A percentile compares a stretch with the other conserved stretches of the same genome.
Evolutionary conservation across 2,888 invertebrate species (phyloP).

Genomic region (Apodemia hepburni): DNA sequence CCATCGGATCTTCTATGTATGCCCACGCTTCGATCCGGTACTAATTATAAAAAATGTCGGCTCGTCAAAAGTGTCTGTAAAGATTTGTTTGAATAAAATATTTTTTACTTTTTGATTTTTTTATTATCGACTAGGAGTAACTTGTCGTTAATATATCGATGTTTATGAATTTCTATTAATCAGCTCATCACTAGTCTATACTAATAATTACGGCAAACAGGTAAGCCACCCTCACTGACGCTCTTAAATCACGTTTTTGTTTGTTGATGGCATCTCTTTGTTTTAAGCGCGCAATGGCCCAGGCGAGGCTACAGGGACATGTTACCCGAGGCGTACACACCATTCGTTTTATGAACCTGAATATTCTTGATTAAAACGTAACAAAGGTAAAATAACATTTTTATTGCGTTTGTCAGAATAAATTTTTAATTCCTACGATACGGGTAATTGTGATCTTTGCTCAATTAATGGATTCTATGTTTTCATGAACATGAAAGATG

Average conservation of each 20-base stretch:
- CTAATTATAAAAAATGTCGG: too few species aligned
- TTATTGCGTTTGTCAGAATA: constrained; percentile 11
- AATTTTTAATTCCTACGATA: constrained; percentile 8
- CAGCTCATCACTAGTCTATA: not conserved
- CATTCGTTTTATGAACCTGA: constrained; percentile 30
- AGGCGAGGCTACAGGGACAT: constrained; percentile 26
- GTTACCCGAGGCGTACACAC: constrained; percentile 26
- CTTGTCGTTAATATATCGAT: not conserved
- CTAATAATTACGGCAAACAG: constrained; percentile 27
- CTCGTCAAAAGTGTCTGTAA: too few species aligned
- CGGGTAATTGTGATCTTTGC: not conserved
- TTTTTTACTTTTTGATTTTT: too few species aligned
- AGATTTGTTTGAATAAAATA: too few species aligned
- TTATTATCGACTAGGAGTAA: too few species aligned
- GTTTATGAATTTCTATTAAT: not conserved
- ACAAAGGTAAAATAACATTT: constrained; percentile 22
- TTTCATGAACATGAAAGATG: not conserved
- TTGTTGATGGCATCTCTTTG: constrained; percentile 57
- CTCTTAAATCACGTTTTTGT: constrained; percentile 63
- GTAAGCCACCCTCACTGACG: constrained; percentile 46
- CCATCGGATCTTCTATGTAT: too few species aligned
- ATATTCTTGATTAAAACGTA: constrained; percentile 28
- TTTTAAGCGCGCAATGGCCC: constrained; percentile 44
- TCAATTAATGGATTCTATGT: constrained; percentile 2
- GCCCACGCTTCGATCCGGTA: too few species aligned